Evolutionary conservation across 92 coral and sea anemone species (phyloP).

Genomic region (Desmophyllum pertusum): DNA sequence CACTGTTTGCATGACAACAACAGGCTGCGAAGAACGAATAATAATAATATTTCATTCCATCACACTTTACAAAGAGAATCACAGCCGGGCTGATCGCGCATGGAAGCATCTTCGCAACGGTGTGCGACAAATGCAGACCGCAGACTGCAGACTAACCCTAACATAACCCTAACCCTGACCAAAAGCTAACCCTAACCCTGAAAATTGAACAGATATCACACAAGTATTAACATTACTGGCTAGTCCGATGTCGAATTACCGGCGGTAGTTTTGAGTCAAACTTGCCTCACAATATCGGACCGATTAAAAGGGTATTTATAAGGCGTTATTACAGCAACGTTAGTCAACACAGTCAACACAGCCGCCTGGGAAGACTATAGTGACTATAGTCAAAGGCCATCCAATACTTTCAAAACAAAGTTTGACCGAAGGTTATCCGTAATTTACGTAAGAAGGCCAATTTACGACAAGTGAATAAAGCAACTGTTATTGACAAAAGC

Average conservation of each 20-base stretch:
- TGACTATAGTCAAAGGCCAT: too few relatives aligned
- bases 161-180: too few relatives aligned
- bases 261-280: not conserved
- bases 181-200: too few relatives aligned
- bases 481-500: not conserved
- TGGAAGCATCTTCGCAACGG: not conserved
- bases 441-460: not conserved
- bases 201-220: not conserved
- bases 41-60: not conserved
- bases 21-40: not conserved
- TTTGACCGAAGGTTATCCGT: not conserved
- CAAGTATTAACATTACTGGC: not conserved
- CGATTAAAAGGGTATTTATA: not conserved
- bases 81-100: not conserved
- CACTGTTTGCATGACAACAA: conserved; percentile 23
- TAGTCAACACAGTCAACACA: not conserved
- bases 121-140: too few relatives aligned
- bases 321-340: not conserved
- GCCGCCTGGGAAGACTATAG: not conserved
- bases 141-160: too few relatives aligned
- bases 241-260: not conserved
- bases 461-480: not conserved
- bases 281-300: not conserved
- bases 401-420: not conserved
- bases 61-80: not conserved